A percentile compares a stretch with the other conserved stretches of the same genome.
These are phyloP conservation scores for Sipunculus nudus DNA, from an alignment of 2,888 invertebrate species.

Conservation along the genomic window DNA sequence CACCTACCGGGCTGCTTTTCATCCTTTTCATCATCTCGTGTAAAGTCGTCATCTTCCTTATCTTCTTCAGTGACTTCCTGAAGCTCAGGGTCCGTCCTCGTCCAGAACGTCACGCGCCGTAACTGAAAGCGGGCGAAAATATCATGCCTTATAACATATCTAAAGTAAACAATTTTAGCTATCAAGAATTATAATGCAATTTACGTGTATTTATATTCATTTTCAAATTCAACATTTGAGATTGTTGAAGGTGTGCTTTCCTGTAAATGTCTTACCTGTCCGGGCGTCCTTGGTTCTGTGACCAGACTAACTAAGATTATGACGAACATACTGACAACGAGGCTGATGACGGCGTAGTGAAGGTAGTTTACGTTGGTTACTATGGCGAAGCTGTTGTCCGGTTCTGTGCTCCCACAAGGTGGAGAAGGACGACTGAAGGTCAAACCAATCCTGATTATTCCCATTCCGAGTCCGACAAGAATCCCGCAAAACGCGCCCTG, in stretches of 20 bases:
- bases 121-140: no score
- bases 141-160: no score
- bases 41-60: conserved; percentile 24
- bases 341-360: conserved; percentile 36
- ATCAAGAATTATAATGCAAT: no score
- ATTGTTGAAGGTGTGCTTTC: no score
- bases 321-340: not conserved
- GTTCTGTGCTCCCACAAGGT: conserved; percentile 31
- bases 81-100: conserved; percentile 45
- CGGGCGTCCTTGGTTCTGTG: conserved; percentile 6
- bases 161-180: no score
- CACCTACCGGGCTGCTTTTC: no score
- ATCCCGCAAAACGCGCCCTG: conserved; percentile 34
- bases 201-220: no score
- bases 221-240: no score
- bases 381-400: conserved; percentile 8
- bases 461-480: conserved; percentile 28
- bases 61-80: conserved; percentile 31
- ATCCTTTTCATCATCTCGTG: conserved; percentile 4
- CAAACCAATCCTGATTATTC: conserved; percentile 30
- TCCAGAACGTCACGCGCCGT: conserved; percentile 60
- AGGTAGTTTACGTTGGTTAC: conserved; percentile 34
- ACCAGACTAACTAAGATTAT: conserved; percentile 10
- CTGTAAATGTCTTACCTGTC: conserved; percentile 20
- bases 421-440: conserved; percentile 18